Evolutionary conservation across 2,888 invertebrate genomes (phyloP).

Genomic region (Mythimna vitellina): DNA sequence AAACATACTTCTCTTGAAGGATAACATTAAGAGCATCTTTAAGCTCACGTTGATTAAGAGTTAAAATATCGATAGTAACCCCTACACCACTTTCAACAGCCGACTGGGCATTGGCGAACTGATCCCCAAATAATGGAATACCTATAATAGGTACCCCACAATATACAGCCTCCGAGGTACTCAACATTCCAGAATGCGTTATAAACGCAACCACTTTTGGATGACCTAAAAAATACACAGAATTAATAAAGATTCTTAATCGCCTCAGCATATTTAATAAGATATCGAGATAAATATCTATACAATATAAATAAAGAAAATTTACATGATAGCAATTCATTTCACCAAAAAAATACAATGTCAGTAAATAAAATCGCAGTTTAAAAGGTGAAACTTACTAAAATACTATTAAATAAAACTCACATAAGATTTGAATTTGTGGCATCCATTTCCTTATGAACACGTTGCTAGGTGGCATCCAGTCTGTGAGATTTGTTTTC

Average conservation of each 20-base stretch:
- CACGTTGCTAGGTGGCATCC: slow-evolving; percentile 91
- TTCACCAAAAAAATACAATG: background rate
- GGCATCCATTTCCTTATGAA: slow-evolving; percentile 93
- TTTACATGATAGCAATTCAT: background rate
- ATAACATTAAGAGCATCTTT: slow-evolving; percentile 55
- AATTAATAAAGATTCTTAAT: background rate
- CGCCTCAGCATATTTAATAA: background rate
- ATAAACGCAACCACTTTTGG: slow-evolving; percentile 88
- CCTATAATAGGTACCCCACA: slow-evolving; percentile 80
- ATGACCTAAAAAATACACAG: slow-evolving; percentile 80
- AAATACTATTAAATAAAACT: slow-evolving; percentile 68
- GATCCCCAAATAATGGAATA: slow-evolving; percentile 90
- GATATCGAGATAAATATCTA: background rate
- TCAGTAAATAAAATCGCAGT: background rate
- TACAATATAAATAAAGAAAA: background rate
- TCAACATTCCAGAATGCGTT: slow-evolving; percentile 88
- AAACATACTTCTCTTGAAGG: slow-evolving; percentile 61
- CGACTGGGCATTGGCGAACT: slow-evolving; percentile 84
- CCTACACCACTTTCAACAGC: slow-evolving; percentile 84
- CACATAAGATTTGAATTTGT: slow-evolving; percentile 93
- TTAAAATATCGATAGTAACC: slow-evolving; percentile 75
- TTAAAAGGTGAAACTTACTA: background rate
- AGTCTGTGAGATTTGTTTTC: slow-evolving; percentile 93
- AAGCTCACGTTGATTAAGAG: slow-evolving; percentile 45
- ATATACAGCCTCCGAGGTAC: slow-evolving; percentile 87